Conservation (phyloP, 2,797 vertebrate species). For the Parotocinclus haroldoi region DNA sequence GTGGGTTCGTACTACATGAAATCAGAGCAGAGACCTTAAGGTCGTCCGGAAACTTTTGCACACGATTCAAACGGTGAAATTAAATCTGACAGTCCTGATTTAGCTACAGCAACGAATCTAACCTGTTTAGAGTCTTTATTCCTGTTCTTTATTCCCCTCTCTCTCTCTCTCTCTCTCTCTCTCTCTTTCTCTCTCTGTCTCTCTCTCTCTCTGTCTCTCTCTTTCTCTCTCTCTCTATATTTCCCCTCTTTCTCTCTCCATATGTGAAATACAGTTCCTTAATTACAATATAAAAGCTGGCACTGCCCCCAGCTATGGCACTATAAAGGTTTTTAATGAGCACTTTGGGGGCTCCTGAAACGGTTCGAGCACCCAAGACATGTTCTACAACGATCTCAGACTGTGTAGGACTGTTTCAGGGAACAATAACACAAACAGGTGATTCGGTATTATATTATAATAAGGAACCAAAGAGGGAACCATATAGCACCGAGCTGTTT, state of each 20-base stretch:
- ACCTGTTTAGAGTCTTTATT: not conserved
- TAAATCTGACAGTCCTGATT: not conserved
- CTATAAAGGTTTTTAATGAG: slow-evolving; percentile 32
- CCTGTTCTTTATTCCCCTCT: no score
- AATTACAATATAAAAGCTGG: slow-evolving; percentile 26
- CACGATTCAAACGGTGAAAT: not conserved
- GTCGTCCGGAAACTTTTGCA: no score
- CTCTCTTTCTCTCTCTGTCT: no score
- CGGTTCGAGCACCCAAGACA: slow-evolving; percentile 27
- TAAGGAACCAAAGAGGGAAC: not conserved
- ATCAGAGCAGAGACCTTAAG: no score
- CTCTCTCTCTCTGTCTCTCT: not conserved
- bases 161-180: slow-evolving; percentile 1
- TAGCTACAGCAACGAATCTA: not conserved
- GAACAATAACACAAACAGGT: slow-evolving; percentile 6
- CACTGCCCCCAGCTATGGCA: slow-evolving; percentile 14
- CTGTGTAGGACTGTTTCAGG: slow-evolving; percentile 1
- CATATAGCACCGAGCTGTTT: not conserved
- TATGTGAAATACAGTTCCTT: not conserved
- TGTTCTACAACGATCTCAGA: not conserved
- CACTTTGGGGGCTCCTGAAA: slow-evolving; percentile 19
- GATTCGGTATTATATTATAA: slow-evolving; percentile 16
- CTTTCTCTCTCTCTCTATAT: not conserved
- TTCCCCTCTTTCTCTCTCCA: not conserved
- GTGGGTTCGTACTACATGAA: no score